Percentiles rank a stretch among this genome's conserved stretches.
phyloP scores from a whole-genome alignment of 2,113 vertebrate genomes.

The Formicarius rufipectus region DNA sequence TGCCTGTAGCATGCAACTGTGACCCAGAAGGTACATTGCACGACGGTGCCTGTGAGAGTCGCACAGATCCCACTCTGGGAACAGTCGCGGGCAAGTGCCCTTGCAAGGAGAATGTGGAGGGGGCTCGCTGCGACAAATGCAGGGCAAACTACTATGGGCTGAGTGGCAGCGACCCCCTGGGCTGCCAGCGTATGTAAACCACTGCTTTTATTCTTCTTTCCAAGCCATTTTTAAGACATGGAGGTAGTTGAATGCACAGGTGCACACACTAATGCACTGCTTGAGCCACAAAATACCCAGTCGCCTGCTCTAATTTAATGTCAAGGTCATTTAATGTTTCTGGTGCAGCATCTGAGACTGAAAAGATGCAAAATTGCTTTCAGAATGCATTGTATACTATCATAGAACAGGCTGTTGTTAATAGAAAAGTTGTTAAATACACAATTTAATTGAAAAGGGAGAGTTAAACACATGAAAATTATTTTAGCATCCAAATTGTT shows the following conservation, averaged over 20 bases:
- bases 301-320: background rate
- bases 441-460: background rate
- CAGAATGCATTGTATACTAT: background rate
- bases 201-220: background rate
- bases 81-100: constrained; percentile 68
- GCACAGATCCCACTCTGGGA: constrained; percentile 54
- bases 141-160: constrained; percentile 77
- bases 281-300: background rate
- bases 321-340: background rate
- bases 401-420: background rate
- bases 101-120: constrained; percentile 85
- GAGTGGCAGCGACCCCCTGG: constrained; percentile 63
- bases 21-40: constrained; percentile 71
- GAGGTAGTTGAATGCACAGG: background rate
- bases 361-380: background rate
- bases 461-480: background rate
- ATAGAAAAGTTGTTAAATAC: background rate
- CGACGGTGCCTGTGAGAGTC: constrained; percentile 74
- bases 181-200: constrained; percentile 79
- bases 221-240: background rate
- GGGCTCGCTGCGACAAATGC: constrained; percentile 81
- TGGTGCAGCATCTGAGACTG: background rate
- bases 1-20: constrained; percentile 80
- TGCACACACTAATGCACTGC: background rate
- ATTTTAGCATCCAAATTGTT: background rate